Conservation (phyloP, 2,797 vertebrate genomes). For the Carapus acus region DNA sequence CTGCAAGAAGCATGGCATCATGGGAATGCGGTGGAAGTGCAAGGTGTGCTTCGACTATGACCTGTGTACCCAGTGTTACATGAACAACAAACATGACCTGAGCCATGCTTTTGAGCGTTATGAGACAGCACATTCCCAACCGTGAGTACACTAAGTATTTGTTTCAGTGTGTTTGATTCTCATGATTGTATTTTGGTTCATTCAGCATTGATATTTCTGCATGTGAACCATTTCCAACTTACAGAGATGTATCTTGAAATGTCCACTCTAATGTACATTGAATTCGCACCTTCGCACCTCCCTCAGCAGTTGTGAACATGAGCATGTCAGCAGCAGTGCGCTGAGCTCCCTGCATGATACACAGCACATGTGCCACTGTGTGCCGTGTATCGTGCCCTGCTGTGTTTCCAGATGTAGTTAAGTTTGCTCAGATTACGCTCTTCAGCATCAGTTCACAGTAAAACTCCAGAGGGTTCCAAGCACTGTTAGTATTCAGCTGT, state of each 20-base stretch:
- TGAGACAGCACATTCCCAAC: slow-evolving; percentile 91
- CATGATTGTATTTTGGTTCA: not conserved
- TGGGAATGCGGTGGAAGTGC: slow-evolving; percentile 99
- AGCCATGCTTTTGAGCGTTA: slow-evolving; percentile 91
- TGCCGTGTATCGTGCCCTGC: slow-evolving; percentile 17
- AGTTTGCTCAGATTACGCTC: slow-evolving; percentile 52
- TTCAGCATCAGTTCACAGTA: slow-evolving; percentile 67
- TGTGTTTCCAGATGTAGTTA: slow-evolving; percentile 42
- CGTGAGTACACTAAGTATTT: no score
- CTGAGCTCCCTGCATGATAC: no score
- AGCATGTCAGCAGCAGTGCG: no score
- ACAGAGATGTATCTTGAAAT: no score
- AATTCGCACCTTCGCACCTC: no score
- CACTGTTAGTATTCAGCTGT: slow-evolving; percentile 66
- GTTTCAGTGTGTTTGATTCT: no score
- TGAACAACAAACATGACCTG: slow-evolving; percentile 94
- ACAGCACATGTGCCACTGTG: no score
- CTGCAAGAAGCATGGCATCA: slow-evolving; percentile 96
- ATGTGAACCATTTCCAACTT: no score
- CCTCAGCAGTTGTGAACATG: no score
- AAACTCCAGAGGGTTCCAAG: slow-evolving; percentile 52
- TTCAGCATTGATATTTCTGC: slow-evolving; percentile 13
- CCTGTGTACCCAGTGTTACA: slow-evolving; percentile 97
- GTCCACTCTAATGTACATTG: no score
- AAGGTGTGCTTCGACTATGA: slow-evolving; percentile 96